phyloP scores from a whole-genome alignment of 2,113 vertebrate genomes.

The Dissostichus mawsoni region DNA sequence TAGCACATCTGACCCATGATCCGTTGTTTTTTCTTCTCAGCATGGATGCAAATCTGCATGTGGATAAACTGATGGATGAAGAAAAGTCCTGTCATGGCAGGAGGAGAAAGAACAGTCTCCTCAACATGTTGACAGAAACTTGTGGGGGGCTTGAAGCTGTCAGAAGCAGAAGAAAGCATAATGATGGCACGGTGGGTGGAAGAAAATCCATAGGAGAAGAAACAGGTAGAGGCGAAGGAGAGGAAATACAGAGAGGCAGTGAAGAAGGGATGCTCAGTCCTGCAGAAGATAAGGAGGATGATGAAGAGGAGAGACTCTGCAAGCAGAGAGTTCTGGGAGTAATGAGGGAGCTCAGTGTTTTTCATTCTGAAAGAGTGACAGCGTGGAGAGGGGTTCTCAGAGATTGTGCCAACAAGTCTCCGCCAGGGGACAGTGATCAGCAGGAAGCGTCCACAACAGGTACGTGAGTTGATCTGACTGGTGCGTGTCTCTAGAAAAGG shows the following conservation, averaged over 20 bases:
- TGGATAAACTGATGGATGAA: slow-evolving; percentile 27
- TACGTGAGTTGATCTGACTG: neutral
- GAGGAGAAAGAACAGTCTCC: slow-evolving; percentile 19
- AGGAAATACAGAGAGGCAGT: neutral
- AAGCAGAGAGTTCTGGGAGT: slow-evolving; percentile 30
- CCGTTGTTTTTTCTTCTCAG: slow-evolving; percentile 27
- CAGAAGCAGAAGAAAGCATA: slow-evolving; percentile 6
- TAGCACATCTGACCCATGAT: neutral
- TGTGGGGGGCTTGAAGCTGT: slow-evolving; percentile 29
- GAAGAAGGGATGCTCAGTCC: slow-evolving; percentile 9
- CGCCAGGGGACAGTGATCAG: slow-evolving; percentile 28
- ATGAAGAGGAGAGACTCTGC: slow-evolving; percentile 34
- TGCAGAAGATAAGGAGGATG: neutral
- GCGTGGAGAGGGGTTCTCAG: slow-evolving; percentile 54
- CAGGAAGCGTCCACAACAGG: slow-evolving; percentile 4
- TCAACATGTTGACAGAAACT: slow-evolving; percentile 18
- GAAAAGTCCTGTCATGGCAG: neutral
- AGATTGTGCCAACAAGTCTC: slow-evolving; percentile 7
- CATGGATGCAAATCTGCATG: slow-evolving; percentile 21
- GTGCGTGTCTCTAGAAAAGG: neutral
- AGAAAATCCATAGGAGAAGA: neutral
- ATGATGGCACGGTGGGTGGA: neutral
- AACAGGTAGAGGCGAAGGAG: neutral
- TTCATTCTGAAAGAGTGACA: slow-evolving; percentile 49
- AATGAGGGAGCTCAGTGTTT: slow-evolving; percentile 61